These are phyloP conservation scores for Ciconia maguari DNA, from an alignment of 2,113 vertebrate species.

Conservation along the genomic window DNA sequence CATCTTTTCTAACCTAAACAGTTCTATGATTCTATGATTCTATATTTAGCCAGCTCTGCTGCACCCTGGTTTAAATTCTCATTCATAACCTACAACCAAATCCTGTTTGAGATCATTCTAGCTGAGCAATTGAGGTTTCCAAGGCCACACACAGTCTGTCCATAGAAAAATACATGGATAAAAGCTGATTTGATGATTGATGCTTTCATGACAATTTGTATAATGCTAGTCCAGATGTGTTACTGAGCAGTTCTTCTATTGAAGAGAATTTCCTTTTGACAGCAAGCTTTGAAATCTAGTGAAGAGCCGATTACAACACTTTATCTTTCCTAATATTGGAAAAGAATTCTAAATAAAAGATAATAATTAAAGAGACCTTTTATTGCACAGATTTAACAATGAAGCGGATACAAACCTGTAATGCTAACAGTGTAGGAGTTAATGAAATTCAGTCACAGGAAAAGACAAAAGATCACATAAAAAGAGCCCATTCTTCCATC, in stretches of 20 bases:
- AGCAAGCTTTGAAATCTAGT: not conserved
- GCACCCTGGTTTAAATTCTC: not conserved
- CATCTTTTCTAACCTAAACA: too few relatives aligned
- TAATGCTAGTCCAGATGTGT: not conserved
- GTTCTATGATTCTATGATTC: too few relatives aligned
- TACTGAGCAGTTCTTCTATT: not conserved
- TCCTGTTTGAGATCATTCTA: not conserved
- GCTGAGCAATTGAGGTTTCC: not conserved
- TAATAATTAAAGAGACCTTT: not conserved
- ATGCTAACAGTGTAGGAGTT: not conserved
- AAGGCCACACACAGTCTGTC: not conserved
- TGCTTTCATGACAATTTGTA: not conserved
- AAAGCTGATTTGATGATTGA: not conserved
- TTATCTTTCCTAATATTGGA: slow-evolving; percentile 27
- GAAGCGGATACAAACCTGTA: slow-evolving; percentile 7
- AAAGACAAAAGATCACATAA: not conserved
- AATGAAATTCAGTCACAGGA: slow-evolving; percentile 25
- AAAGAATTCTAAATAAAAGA: slow-evolving; percentile 20
- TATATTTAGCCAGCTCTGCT: not conserved
- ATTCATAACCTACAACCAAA: not conserved
- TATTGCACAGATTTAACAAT: slow-evolving; percentile 16
- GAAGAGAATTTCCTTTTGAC: not conserved
- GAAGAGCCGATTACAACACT: not conserved
- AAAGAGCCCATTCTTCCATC: not conserved
- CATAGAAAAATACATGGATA: not conserved